Evolutionary conservation across 2,797 vertebrate species (phyloP).

Genomic region (Mareca strepera): DNA sequence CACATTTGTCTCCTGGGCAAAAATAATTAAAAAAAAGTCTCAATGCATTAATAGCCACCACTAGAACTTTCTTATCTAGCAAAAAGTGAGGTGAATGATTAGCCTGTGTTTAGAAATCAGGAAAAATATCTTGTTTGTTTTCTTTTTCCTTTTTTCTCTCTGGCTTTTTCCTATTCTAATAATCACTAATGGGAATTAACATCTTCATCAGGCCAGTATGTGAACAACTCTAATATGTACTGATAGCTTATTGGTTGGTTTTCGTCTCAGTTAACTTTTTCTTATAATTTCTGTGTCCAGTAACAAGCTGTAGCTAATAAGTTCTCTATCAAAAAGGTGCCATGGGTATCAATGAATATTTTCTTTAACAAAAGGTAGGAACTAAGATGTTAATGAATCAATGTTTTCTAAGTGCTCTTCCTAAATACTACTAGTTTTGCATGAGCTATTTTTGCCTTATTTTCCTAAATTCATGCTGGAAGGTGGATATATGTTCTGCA

Average conservation of each 20-base stretch:
- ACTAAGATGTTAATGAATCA: background rate
- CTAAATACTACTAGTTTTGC: background rate
- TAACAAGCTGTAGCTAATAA: background rate
- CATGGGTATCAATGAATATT: background rate
- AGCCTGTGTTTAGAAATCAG: background rate
- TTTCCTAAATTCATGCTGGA: background rate
- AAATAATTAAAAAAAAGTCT: conserved; percentile 48
- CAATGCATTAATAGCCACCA: background rate
- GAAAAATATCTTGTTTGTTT: background rate
- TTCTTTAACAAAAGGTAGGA: background rate
- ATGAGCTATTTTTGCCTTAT: background rate
- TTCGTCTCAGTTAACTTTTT: background rate
- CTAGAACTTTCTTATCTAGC: conserved; percentile 51
- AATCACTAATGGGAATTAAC: background rate
- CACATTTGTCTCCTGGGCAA: conserved; percentile 55
- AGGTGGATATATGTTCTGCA: background rate
- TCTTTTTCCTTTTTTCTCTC: background rate
- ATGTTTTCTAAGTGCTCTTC: background rate
- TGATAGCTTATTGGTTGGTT: background rate
- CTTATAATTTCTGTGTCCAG: background rate
- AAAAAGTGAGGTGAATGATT: background rate
- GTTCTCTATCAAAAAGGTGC: background rate
- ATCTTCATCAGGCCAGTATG: background rate
- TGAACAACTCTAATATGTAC: background rate
- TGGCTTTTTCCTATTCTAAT: background rate